These are phyloP conservation scores for Hemicentrotus pulcherrimus DNA, from an alignment of 35 echinoderm and acorn worm genomes.

Conservation along the genomic window DNA sequence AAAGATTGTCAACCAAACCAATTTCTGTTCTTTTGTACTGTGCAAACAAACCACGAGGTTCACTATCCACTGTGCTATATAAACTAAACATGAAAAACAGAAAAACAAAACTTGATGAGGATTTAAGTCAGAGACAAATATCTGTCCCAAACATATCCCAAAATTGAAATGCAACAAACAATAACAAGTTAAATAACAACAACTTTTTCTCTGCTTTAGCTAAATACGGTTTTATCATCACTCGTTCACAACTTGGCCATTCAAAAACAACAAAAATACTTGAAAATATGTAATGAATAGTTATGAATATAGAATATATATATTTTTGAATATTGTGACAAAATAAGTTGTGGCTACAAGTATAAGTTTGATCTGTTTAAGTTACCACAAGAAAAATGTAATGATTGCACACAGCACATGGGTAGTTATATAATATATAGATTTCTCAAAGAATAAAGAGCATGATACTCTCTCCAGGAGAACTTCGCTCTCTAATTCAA, in stretches of 20 bases:
- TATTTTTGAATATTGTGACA: constrained; percentile 50
- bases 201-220: neutral
- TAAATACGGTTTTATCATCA: neutral
- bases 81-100: constrained; percentile 8
- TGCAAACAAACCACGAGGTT: neutral
- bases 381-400: constrained; percentile 30
- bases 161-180: neutral
- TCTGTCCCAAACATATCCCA: neutral
- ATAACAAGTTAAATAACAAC: neutral
- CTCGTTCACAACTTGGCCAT: constrained; percentile 18
- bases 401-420: constrained; percentile 35
- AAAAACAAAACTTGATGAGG: neutral
- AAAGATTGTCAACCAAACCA: neutral
- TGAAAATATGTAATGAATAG: constrained; percentile 49
- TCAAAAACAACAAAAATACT: constrained; percentile 43
- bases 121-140: neutral
- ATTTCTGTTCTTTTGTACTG: neutral
- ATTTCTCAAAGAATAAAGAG: constrained; percentile 32
- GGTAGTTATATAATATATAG: constrained; percentile 20
- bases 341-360: constrained; percentile 40
- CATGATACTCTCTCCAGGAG: constrained; percentile 37
- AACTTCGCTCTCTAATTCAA: constrained; percentile 47
- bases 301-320: constrained; percentile 58
- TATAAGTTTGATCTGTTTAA: constrained; percentile 42
- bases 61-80: neutral